A percentile compares a stretch with the other conserved stretches of the same genome.
phyloP scores from a whole-genome alignment of 2,797 vertebrate species.

The Parauchenoglanis punctatus region DNA sequence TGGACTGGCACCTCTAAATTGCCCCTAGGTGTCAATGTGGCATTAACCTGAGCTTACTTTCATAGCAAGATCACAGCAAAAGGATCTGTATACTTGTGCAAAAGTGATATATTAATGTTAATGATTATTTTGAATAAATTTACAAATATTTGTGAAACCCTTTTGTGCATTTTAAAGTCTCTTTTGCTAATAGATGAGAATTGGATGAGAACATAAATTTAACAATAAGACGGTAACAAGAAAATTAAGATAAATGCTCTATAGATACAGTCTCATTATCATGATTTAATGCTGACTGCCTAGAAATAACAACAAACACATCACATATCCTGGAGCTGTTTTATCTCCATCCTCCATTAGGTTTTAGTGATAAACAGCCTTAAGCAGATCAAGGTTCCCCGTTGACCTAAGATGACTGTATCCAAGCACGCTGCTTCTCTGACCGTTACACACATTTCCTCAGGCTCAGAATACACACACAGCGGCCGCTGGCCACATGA shows the following conservation, averaged over 20 bases:
- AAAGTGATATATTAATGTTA: background rate
- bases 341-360: conserved; percentile 26
- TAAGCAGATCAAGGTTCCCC: conserved; percentile 12
- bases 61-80: background rate
- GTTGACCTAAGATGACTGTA: conserved; percentile 62
- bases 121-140: background rate
- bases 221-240: background rate
- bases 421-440: conserved; percentile 46
- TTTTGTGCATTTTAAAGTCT: background rate
- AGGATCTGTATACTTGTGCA: background rate
- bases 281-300: conserved; percentile 19
- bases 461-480: conserved; percentile 27
- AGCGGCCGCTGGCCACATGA: conserved; percentile 39
- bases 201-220: background rate
- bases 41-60: background rate
- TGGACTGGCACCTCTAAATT: background rate
- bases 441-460: conserved; percentile 43
- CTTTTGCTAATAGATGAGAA: background rate
- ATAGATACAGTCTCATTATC: conserved; percentile 14
- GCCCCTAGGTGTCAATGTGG: background rate
- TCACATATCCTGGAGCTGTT: conserved; percentile 1
- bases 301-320: conserved; percentile 4
- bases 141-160: background rate
- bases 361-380: conserved; percentile 36
- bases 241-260: background rate